A percentile compares a stretch with the other conserved stretches of the same genome.
Conservation (phyloP, 2,113 vertebrate species). For the Chionodraco myersi region DNA sequence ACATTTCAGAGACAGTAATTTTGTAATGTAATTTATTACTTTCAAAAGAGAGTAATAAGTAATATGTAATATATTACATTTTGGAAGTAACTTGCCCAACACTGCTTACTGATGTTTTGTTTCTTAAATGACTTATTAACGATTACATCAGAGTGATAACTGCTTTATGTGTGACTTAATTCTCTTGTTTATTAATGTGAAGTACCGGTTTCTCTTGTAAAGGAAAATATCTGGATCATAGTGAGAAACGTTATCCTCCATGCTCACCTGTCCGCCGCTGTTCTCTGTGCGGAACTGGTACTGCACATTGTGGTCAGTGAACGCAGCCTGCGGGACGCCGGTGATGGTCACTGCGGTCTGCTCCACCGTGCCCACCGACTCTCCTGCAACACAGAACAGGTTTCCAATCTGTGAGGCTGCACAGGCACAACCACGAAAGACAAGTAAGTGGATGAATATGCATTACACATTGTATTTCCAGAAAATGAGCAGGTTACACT, state of each 20-base stretch:
- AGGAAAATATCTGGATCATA: not conserved
- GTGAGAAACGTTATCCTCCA: not conserved
- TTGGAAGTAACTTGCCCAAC: too few relatives aligned
- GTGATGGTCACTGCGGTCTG: slow-evolving; percentile 90
- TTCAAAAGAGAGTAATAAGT: too few relatives aligned
- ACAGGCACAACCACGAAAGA: not conserved
- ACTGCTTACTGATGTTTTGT: too few relatives aligned
- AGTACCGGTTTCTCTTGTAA: too few relatives aligned
- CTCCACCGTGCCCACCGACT: slow-evolving; percentile 86
- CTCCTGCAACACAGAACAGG: slow-evolving; percentile 75
- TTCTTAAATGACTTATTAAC: too few relatives aligned
- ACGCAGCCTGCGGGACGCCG: slow-evolving; percentile 89
- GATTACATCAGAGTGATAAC: not conserved
- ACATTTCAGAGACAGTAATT: too few relatives aligned
- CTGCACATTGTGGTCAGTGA: slow-evolving; percentile 92
- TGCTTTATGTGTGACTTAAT: not conserved
- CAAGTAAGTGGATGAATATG: not conserved
- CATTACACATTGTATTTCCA: not conserved
- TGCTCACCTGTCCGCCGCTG: slow-evolving; percentile 90
- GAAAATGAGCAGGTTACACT: not conserved
- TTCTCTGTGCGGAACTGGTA: slow-evolving; percentile 95
- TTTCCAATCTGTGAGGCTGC: not conserved
- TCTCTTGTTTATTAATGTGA: not conserved
- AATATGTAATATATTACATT: too few relatives aligned
- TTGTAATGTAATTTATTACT: too few relatives aligned